phyloP scores from a whole-genome alignment of 2,113 vertebrate genomes.

The Pachypanchax playfairii region DNA sequence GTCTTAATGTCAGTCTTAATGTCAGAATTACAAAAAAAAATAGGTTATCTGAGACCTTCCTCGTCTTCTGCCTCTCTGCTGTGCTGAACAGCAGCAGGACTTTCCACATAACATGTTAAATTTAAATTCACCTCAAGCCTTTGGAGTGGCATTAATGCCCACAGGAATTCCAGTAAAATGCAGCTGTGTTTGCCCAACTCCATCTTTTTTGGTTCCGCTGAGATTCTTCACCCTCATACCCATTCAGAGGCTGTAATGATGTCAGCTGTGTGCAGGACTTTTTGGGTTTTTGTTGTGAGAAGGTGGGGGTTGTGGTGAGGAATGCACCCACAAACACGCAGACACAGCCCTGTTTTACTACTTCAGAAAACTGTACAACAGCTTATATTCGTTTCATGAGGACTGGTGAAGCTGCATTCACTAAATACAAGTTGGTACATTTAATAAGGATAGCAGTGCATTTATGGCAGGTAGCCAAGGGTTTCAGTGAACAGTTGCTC shows the following conservation, averaged over 20 bases:
- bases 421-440: too few relatives aligned
- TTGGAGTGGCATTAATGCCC: conserved; percentile 7
- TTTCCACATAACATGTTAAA: conserved; percentile 12
- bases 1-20: too few relatives aligned
- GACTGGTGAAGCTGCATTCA: too few relatives aligned
- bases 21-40: too few relatives aligned
- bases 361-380: neutral
- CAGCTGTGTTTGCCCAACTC: conserved; percentile 9
- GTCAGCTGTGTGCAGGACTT: conserved; percentile 47
- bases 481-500: too few relatives aligned
- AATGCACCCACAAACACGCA: conserved; percentile 29
- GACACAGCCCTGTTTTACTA: neutral
- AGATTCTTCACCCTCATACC: conserved; percentile 24
- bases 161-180: conserved; percentile 56
- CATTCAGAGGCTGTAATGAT: conserved; percentile 30
- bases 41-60: too few relatives aligned
- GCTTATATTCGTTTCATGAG: neutral
- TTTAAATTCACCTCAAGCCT: conserved; percentile 27
- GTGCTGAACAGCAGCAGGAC: neutral
- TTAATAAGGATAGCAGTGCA: too few relatives aligned
- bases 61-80: neutral
- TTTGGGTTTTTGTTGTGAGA: conserved; percentile 49
- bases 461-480: too few relatives aligned
- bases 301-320: conserved; percentile 53
- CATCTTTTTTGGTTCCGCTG: conserved; percentile 22